Percentiles rank a stretch among this genome's conserved stretches.
These are phyloP conservation scores for Isichthys henryi DNA, from an alignment of 2,113 vertebrate species.

Conservation along the genomic window DNA sequence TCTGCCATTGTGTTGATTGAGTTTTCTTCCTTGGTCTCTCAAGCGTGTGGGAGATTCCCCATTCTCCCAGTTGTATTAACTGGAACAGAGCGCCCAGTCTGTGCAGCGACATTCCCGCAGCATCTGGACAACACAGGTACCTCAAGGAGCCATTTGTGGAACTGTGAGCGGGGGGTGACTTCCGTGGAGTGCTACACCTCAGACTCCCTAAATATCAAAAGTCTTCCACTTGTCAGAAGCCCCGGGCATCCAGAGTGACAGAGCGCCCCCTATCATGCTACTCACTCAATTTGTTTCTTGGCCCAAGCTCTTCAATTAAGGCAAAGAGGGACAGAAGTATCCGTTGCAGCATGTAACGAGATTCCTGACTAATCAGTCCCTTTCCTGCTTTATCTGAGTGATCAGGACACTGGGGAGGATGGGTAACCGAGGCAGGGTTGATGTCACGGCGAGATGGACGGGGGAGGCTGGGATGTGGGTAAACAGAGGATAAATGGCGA, in stretches of 20 bases:
- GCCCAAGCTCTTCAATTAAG: constrained; percentile 33
- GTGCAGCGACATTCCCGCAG: constrained; percentile 4
- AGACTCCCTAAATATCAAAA: background rate
- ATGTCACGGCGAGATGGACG: constrained; percentile 65
- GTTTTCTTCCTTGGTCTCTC: constrained; percentile 66
- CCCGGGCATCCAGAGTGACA: background rate
- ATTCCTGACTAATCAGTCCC: constrained; percentile 69
- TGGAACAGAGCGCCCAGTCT: background rate
- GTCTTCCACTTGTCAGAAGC: background rate
- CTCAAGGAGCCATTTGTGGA: background rate
- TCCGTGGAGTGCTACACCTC: background rate
- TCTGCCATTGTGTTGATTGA: constrained; percentile 72
- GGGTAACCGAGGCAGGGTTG: constrained; percentile 66
- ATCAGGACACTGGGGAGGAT: constrained; percentile 65
- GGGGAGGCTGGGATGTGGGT: constrained; percentile 14
- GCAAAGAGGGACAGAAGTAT: constrained; percentile 46
- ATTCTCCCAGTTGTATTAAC: constrained; percentile 31
- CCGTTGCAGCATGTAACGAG: constrained; percentile 63
- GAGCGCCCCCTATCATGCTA: background rate
- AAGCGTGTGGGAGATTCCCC: constrained; percentile 43
- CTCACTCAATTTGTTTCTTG: constrained; percentile 32
- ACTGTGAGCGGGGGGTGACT: background rate
- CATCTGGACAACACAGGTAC: constrained; percentile 5
- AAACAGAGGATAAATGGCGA: background rate
- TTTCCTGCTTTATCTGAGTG: constrained; percentile 64